A percentile compares a stretch with the other conserved stretches of the same genome.
phyloP scores from a whole-genome alignment of 2,888 invertebrate species.

The Drosophila villosipedis region DNA sequence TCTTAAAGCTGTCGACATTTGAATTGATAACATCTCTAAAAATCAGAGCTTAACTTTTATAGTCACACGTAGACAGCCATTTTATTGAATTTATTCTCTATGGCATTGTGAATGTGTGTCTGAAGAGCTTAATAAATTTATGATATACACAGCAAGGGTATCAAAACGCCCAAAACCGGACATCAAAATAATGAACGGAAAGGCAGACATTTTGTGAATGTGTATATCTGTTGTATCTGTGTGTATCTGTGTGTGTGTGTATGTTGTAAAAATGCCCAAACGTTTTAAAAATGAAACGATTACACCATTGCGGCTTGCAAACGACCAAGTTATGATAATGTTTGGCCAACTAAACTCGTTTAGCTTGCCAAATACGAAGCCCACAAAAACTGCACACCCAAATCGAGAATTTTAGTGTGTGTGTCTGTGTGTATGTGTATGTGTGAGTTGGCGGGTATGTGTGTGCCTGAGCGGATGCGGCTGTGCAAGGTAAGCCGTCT shows the following conservation, averaged over 20 bases:
- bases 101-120: background rate
- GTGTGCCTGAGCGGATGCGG: slow-evolving; percentile 11
- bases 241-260: slow-evolving; percentile 13
- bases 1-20: background rate
- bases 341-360: slow-evolving; percentile 82
- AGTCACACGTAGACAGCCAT: background rate
- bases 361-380: slow-evolving; percentile 72
- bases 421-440: slow-evolving; percentile 10
- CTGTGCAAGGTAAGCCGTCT: slow-evolving; percentile 60
- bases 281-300: slow-evolving; percentile 80
- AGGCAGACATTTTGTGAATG: slow-evolving; percentile 49
- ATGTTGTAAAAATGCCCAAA: slow-evolving; percentile 68
- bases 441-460: slow-evolving; percentile 9
- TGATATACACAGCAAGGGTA: slow-evolving; percentile 11
- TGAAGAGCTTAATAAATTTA: background rate
- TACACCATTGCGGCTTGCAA: slow-evolving; percentile 80
- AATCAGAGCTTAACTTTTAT: background rate
- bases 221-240: background rate
- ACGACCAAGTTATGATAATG: slow-evolving; percentile 82
- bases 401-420: slow-evolving; percentile 1
- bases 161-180: slow-evolving; percentile 44
- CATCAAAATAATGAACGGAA: slow-evolving; percentile 78
- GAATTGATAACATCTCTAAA: background rate
- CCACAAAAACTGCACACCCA: slow-evolving; percentile 29
- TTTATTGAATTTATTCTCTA: background rate